Conservation (phyloP, 2,888 invertebrate species). For the Brenthis daphne region DNA sequence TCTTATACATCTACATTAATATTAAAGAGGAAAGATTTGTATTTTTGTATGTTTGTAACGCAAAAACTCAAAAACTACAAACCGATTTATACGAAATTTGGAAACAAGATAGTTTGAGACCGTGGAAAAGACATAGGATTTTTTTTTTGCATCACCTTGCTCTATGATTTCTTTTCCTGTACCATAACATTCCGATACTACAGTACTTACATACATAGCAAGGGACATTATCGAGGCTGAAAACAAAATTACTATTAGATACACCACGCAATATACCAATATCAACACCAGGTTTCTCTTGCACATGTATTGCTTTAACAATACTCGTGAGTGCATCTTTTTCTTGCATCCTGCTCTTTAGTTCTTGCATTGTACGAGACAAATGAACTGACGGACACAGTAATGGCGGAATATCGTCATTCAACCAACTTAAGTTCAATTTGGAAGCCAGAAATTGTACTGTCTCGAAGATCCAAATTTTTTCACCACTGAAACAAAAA, state of each 20-base stretch:
- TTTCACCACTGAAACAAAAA: conserved; percentile 60
- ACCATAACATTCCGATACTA: background rate
- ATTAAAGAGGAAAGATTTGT: too few species aligned
- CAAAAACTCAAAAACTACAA: too few species aligned
- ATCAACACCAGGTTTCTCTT: conserved; percentile 29
- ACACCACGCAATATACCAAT: conserved; percentile 49
- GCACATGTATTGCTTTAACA: conserved; percentile 40
- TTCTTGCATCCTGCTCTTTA: conserved; percentile 38
- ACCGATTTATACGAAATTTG: too few species aligned
- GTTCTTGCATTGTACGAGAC: conserved; percentile 41
- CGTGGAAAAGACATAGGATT: too few species aligned
- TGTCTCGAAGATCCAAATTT: conserved; percentile 67
- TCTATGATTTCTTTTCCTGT: too few species aligned
- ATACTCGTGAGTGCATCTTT: conserved; percentile 42
- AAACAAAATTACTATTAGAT: background rate
- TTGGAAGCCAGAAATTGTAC: conserved; percentile 48
- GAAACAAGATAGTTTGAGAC: too few species aligned
- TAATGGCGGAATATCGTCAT: conserved; percentile 46
- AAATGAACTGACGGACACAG: conserved; percentile 54
- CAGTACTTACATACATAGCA: background rate
- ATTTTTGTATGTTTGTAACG: too few species aligned
- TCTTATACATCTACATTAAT: too few species aligned
- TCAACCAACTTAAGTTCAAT: conserved; percentile 48
- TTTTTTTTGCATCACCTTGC: too few species aligned
- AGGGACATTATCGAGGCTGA: too few species aligned